Evolutionary conservation across 2,113 vertebrate species (phyloP).

Genomic region (Rattus rattus): DNA sequence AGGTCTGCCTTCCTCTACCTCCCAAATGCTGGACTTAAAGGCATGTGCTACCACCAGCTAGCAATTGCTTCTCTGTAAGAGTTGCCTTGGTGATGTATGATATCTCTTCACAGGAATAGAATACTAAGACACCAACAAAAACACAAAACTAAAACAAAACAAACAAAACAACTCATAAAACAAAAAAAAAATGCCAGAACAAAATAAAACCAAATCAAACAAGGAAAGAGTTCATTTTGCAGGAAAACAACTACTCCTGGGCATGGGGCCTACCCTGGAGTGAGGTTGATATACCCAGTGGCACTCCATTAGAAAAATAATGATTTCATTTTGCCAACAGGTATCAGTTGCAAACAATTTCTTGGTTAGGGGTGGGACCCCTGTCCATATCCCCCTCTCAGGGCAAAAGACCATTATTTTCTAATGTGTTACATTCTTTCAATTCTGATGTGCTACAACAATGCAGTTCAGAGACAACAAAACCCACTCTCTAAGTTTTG

Average conservation of each 20-base stretch:
- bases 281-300: neutral
- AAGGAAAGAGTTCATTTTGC: neutral
- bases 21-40: neutral
- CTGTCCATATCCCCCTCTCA: neutral
- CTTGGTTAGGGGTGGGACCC: neutral
- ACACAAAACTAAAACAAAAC: neutral
- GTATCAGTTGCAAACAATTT: neutral
- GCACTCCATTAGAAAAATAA: neutral
- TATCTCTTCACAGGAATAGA: neutral
- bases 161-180: neutral
- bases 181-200: neutral
- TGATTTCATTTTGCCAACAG: neutral
- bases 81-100: neutral
- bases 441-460: constrained; percentile 12
- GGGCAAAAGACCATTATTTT: constrained; percentile 26
- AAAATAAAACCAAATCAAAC: neutral
- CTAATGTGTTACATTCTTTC: constrained; percentile 3
- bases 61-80: neutral
- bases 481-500: neutral
- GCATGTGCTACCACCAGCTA: neutral
- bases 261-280: neutral
- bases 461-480: neutral
- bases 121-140: neutral
- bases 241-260: neutral
- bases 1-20: neutral